Evolutionary conservation across 2,797 vertebrate genomes (phyloP).

Genomic region (Poeciliopsis infans): DNA sequence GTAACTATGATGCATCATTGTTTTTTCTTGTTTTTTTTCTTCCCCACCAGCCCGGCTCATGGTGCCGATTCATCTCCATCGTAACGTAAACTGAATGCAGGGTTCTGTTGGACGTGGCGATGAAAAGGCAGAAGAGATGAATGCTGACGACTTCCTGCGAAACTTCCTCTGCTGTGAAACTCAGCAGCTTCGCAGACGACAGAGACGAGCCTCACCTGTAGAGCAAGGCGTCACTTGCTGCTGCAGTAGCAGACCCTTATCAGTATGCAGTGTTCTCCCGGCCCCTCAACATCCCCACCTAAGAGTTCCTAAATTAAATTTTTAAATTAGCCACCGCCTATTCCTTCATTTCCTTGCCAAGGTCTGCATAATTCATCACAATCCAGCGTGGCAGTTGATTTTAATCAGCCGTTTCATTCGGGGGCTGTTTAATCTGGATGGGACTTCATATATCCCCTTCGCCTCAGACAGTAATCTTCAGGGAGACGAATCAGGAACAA

Average conservation of each 20-base stretch:
- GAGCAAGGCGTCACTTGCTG: conserved; percentile 46
- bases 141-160: conserved; percentile 42
- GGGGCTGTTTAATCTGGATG: conserved; percentile 54
- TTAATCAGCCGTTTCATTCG: conserved; percentile 77
- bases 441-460: conserved; percentile 52
- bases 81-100: conserved; percentile 46
- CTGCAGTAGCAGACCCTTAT: conserved; percentile 47
- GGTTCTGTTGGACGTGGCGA: conserved; percentile 62
- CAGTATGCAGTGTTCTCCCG: conserved; percentile 52
- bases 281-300: conserved; percentile 63
- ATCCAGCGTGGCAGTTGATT: conserved; percentile 71
- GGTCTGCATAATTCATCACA: conserved; percentile 82
- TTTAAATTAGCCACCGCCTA: conserved; percentile 71
- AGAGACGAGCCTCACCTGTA: conserved; percentile 64
- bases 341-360: conserved; percentile 74
- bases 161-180: conserved; percentile 29
- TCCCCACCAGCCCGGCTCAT: conserved; percentile 29
- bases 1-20: conserved; percentile 55
- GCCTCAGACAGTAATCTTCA: conserved; percentile 49
- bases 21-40: conserved; percentile 4
- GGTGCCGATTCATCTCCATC: conserved; percentile 57
- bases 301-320: conserved; percentile 69
- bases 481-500: conserved; percentile 72
- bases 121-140: conserved; percentile 52
- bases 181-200: conserved; percentile 39